Base-by-base conservation (phyloP, 1,140 invertebrate genomes). In the Drosophila orena region DNA sequence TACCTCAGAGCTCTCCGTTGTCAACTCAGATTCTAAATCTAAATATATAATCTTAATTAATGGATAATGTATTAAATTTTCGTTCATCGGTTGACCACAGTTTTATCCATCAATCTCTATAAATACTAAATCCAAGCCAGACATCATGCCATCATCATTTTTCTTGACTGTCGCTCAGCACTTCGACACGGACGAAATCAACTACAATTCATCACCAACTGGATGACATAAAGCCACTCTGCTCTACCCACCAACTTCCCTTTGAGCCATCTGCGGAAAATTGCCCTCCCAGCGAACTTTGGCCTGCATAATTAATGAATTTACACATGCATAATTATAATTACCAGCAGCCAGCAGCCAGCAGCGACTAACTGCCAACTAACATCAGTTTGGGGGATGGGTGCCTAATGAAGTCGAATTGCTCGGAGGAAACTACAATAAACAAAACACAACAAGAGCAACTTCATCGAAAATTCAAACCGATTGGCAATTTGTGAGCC, bases 241-340 rank as follows among this genome's bases (percentile, higher is more conserved):
- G 35, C 34, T 42, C 5, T n/a, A 20, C 10, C 35, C 20, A 38
- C 49, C 43, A 10, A 10, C 24, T 10, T 22, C 57, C 7, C 22
- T 8, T 20, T 44, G 17, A 22, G 5, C 30, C 0, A 1, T 24
- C n/a, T 17, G 15, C 17, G 61, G 40, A 68, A 46, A 68, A 56
- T 69, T 55, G 47, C 50, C n/a, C 64, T 56, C 7, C 1, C 8
- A 42, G 47, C 64, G 20, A 56, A 70, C 64, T 70, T 70, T 49
- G 50, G 24, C 35, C 43, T 70, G 64, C 68, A 70, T 70, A 70
- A 70, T 70, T 70, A 70, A 70, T 70, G 50, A 69, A 70, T 40
- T 70, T 56, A 57, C 65, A 70, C 68, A 70, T 70, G 50, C 64
- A 69, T 70, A 70, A 70, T 70, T 70, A 70, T 70, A 70, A 70